Base-by-base conservation (phyloP, 2,113 vertebrate genomes). In the Eclectus roratus region DNA sequence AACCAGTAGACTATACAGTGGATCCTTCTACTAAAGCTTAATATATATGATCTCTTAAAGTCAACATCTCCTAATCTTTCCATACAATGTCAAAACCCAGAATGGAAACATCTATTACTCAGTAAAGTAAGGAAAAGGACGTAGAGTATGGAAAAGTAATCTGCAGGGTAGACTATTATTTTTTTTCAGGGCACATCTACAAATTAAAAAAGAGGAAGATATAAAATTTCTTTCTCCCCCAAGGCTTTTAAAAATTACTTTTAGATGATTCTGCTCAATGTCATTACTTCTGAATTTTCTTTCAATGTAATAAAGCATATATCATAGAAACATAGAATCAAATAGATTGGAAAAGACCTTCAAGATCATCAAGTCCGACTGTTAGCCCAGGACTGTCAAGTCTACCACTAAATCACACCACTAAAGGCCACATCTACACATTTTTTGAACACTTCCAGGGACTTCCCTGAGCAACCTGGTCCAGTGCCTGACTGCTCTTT, bases 11-110 rank as follows among this genome's bases (percentile, higher is more conserved):
- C 63, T 96, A 88, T 80, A 85, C 66, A 89, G 94, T 88, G 85
- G 71, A 95, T 96, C 94, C 91, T 98, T 97, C 96, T 97, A 97
- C 97, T 94, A 96, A 97, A 98, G 91, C 71, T 94, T 98, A 98
- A 98, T 98, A 96, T 95, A 97, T 94, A 94, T 97, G 88, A 98
- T 98, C 97, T 98, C 93, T 98, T 98, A 98, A 98, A 98, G 97
- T 98, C 97, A 98, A 97, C 92, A 97, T 92, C 85, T 81, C 86
- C 63, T 98, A 98, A 98, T 98, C 97, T 98, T 97, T 97, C 96
- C 79, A 85, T 97, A 96, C 74, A 97, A 95, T 96, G 93, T 97
- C 96, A 94, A 96, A 94, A 65, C 70, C 82, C 86, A 85, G 93
- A 97, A 97, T 94, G 74, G 91, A 85, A 93, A 88, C 44, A 93